Conservation (phyloP, 2,797 vertebrate genomes). For the Phoxinus dragarum region DNA sequence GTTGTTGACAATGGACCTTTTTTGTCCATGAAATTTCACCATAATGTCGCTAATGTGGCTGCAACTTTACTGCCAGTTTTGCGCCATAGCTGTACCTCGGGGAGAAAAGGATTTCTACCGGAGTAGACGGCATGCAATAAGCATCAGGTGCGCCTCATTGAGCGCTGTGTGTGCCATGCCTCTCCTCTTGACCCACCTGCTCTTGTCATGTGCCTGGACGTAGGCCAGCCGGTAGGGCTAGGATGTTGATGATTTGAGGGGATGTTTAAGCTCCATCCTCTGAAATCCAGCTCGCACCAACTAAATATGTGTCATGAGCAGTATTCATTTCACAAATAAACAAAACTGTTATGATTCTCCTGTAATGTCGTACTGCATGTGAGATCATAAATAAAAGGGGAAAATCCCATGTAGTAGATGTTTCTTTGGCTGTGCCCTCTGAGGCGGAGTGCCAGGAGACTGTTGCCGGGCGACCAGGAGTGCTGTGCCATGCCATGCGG, state of each 20-base stretch:
- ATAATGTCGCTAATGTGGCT: neutral
- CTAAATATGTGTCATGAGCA: slow-evolving; percentile 40
- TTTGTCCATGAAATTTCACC: neutral
- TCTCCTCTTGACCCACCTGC: neutral
- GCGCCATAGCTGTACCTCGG: neutral
- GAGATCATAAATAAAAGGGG: slow-evolving; percentile 50
- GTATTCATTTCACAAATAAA: slow-evolving; percentile 42
- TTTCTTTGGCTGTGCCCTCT: slow-evolving; percentile 64
- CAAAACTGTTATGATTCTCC: slow-evolving; percentile 30
- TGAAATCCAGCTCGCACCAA: slow-evolving; percentile 58
- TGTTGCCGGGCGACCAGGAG: slow-evolving; percentile 82
- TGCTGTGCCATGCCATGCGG: slow-evolving; percentile 48
- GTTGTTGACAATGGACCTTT: neutral
- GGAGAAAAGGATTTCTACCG: neutral
- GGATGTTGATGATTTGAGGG: slow-evolving; percentile 3
- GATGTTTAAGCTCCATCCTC: neutral
- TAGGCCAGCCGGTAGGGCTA: neutral
- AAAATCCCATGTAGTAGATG: slow-evolving; percentile 66
- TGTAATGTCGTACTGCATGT: slow-evolving; percentile 35
- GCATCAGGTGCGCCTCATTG: neutral
- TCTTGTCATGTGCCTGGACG: neutral
- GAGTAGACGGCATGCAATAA: neutral
- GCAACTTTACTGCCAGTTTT: neutral
- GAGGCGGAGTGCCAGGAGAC: slow-evolving; percentile 71
- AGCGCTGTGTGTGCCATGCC: neutral